Evolutionary conservation across 2,113 vertebrate genomes (phyloP).

Genomic region (Tachuris rubrigastra): DNA sequence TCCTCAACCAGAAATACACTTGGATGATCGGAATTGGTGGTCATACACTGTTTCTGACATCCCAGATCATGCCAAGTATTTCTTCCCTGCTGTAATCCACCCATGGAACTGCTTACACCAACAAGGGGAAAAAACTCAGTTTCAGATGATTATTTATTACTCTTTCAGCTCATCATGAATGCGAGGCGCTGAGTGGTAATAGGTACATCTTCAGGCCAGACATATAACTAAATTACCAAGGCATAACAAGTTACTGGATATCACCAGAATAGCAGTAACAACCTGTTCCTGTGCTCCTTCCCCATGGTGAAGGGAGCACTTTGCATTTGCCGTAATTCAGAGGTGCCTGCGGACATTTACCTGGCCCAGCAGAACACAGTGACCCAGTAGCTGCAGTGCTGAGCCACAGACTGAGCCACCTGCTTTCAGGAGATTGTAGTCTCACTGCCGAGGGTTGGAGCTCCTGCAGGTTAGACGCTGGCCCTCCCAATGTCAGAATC

Average conservation of each 20-base stretch:
- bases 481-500: neutral
- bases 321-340: neutral
- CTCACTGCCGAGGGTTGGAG: neutral
- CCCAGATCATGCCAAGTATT: rapidly evolving
- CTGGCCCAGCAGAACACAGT: neutral
- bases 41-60: neutral
- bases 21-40: neutral
- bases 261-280: neutral
- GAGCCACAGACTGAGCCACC: neutral
- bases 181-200: neutral
- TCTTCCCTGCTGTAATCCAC: neutral
- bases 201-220: neutral
- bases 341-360: neutral
- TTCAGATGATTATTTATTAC: neutral
- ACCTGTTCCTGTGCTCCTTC: neutral
- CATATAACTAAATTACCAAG: neutral
- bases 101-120: neutral
- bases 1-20: neutral
- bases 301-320: neutral
- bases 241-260: neutral
- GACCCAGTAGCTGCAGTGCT: rapidly evolving
- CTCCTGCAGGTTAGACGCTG: neutral
- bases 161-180: neutral
- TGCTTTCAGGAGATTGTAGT: neutral
- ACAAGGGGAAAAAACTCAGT: neutral